Conservation (phyloP, 2,888 invertebrate genomes). For the Notodonta dromedarius region DNA sequence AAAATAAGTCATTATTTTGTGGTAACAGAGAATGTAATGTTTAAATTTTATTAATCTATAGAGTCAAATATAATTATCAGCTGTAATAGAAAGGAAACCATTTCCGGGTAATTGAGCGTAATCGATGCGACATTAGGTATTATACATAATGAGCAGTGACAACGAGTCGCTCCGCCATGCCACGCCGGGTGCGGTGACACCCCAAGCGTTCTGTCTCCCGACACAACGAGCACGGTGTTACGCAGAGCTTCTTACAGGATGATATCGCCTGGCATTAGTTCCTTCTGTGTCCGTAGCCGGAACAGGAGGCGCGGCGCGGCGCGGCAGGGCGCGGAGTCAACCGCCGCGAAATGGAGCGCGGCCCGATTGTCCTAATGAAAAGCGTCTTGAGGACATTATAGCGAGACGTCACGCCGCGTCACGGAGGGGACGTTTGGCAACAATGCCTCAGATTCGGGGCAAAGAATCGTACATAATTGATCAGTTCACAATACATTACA, state of each 20-base stretch:
- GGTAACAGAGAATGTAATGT: too few relatives aligned
- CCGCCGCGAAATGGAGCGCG: constrained; percentile 50
- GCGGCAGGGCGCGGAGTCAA: constrained; percentile 15
- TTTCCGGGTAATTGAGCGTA: constrained; percentile 31
- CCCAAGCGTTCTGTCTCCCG: constrained; percentile 3
- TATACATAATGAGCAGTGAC: constrained; percentile 41
- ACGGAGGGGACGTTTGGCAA: constrained; percentile 1
- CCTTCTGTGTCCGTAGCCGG: constrained; percentile 12
- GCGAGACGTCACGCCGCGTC: constrained; percentile 14
- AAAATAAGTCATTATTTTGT: too few relatives aligned
- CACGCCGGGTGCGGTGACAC: constrained; percentile 5
- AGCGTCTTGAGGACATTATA: constrained; percentile 53
- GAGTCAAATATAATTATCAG: too few relatives aligned
- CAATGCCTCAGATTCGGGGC: not conserved
- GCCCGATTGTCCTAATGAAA: constrained; percentile 69
- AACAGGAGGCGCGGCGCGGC: constrained; percentile 16
- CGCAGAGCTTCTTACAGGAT: constrained; percentile 7
- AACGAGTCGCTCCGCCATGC: constrained; percentile 22
- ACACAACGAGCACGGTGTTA: constrained; percentile 14
- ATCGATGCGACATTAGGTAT: constrained; percentile 35
- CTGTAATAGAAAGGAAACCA: constrained; percentile 2
- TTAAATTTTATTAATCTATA: too few relatives aligned
- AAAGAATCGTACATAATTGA: not conserved
- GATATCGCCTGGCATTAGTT: not conserved
- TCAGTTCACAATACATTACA: not conserved